These are phyloP conservation scores for Hystrix brachyura DNA, from an alignment of 2,113 vertebrate genomes.

Conservation along the genomic window DNA sequence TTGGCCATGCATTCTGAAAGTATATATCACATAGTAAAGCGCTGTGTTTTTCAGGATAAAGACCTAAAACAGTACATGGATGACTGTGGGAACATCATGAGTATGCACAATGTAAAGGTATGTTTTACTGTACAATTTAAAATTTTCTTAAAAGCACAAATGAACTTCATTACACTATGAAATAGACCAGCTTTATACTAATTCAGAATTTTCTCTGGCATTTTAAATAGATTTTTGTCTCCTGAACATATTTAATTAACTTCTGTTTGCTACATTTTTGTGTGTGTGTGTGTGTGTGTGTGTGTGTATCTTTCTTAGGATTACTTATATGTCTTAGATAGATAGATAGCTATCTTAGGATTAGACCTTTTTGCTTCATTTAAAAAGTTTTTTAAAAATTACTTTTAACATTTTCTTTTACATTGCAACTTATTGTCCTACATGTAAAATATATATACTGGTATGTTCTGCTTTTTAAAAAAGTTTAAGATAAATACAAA, in stretches of 20 bases:
- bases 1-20: background rate
- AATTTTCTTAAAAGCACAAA: slow-evolving; percentile 7
- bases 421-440: background rate
- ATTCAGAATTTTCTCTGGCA: background rate
- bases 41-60: slow-evolving; percentile 93
- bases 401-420: slow-evolving; percentile 41
- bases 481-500: background rate
- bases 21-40: background rate
- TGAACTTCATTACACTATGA: background rate
- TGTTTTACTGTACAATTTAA: slow-evolving; percentile 39
- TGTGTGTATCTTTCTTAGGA: too few species aligned
- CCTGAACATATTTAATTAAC: slow-evolving; percentile 7
- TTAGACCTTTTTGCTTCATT: background rate
- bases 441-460: background rate
- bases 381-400: slow-evolving; percentile 21
- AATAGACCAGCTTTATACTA: background rate
- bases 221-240: slow-evolving; percentile 27
- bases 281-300: too few species aligned
- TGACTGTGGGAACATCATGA: slow-evolving; percentile 99
- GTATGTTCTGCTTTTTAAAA: slow-evolving; percentile 9
- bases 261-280: background rate
- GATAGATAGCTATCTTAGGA: too few species aligned
- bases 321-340: too few species aligned
- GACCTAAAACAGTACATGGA: slow-evolving; percentile 99
- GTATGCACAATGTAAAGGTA: slow-evolving; percentile 99